Conservation (phyloP, 2,888 invertebrate genomes). For the Sminthurides aquaticus region DNA sequence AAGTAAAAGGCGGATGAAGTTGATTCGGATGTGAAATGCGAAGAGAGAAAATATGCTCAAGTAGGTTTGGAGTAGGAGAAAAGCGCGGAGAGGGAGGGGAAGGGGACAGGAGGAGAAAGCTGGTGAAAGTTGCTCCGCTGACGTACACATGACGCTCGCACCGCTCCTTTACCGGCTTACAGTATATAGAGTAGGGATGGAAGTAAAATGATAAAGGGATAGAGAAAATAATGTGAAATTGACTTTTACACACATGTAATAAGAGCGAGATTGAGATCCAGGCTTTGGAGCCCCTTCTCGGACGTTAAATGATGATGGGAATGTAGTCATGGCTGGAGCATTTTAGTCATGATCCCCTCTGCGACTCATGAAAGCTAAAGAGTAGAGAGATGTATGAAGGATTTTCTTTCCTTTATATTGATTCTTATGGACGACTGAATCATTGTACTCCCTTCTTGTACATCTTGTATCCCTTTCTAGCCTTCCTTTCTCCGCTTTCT, state of each 20-base stretch:
- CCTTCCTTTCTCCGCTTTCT: no score
- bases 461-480: no score
- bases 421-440: neutral
- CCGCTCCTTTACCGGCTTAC: no score
- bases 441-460: no score
- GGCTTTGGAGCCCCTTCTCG: neutral
- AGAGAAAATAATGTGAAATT: neutral
- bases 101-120: neutral
- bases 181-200: neutral
- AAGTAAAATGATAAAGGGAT: neutral
- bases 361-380: neutral
- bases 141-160: neutral
- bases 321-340: neutral
- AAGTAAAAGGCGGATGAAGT: neutral
- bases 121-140: neutral
- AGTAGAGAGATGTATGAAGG: neutral
- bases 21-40: no score
- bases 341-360: neutral
- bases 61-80: no score
- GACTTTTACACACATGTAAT: neutral
- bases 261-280: neutral
- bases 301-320: neutral
- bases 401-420: neutral
- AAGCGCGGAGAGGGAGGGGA: neutral
- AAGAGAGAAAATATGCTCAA: no score